A percentile compares a stretch with the other conserved stretches of the same genome.
Conservation (phyloP, 1,140 invertebrate species). For the Caenorhabditis inopinata region DNA sequence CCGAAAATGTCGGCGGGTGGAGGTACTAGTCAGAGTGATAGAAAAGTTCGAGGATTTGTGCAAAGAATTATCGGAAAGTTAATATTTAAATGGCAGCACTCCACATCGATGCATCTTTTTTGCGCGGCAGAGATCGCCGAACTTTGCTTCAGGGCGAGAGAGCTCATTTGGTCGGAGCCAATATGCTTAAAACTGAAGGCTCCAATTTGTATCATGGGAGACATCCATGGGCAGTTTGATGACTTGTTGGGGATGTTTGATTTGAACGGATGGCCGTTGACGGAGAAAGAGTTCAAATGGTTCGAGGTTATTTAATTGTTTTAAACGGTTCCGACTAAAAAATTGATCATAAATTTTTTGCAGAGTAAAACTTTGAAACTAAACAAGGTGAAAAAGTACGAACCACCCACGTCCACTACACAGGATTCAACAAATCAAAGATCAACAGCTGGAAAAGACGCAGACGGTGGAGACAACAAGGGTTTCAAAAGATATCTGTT, state of each 20-base stretch:
- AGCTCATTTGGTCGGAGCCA: conserved; percentile 9
- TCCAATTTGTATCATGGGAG: conserved; percentile 13
- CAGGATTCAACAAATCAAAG: neutral
- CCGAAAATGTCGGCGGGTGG: too few species aligned
- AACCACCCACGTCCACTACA: neutral
- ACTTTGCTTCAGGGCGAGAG: neutral
- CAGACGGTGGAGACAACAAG: neutral
- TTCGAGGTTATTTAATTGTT: neutral
- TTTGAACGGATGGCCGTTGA: conserved; percentile 40
- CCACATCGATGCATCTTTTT: neutral
- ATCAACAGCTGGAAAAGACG: neutral
- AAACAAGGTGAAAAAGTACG: neutral
- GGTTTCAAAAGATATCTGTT: neutral
- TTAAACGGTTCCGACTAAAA: too few species aligned
- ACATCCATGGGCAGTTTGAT: conserved; percentile 45
- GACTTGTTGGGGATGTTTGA: conserved; percentile 43
- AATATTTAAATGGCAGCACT: conserved; percentile 4
- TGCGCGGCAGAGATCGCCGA: neutral
- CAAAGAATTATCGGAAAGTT: neutral
- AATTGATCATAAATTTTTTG: neutral
- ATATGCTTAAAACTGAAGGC: neutral
- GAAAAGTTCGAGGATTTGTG: neutral
- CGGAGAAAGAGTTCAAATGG: neutral
- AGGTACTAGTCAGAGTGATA: too few species aligned
- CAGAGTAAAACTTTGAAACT: neutral